phyloP scores from a whole-genome alignment of 2,797 vertebrate genomes.

The Dicrostonyx torquatus region DNA sequence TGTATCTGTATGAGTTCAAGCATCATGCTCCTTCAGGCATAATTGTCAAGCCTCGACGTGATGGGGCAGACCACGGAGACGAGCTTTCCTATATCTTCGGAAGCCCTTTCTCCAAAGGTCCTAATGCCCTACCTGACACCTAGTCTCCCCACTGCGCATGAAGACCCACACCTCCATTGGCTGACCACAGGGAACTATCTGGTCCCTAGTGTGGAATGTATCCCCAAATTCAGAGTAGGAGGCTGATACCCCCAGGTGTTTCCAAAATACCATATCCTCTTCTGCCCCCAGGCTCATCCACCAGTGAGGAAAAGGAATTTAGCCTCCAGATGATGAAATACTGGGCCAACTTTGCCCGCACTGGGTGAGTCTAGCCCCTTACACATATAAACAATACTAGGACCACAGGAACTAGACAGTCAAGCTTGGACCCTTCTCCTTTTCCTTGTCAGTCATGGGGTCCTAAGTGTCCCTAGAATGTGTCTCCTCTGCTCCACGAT shows the following conservation, averaged over 20 bases:
- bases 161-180: neutral
- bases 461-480: conserved; percentile 14
- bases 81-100: conserved; percentile 88
- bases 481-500: neutral
- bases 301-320: conserved; percentile 84
- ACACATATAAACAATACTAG: neutral
- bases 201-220: neutral
- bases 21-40: conserved; percentile 74
- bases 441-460: neutral
- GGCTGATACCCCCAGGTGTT: neutral
- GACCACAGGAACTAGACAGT: neutral
- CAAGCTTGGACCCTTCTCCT: neutral
- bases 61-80: conserved; percentile 89
- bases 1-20: conserved; percentile 90
- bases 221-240: neutral
- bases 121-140: neutral
- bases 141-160: neutral
- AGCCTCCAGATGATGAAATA: conserved; percentile 89
- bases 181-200: neutral
- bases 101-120: conserved; percentile 86
- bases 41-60: conserved; percentile 83
- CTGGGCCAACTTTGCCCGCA: conserved; percentile 89
- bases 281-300: conserved; percentile 77
- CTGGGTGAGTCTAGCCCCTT: conserved; percentile 83
- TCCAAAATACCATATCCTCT: conserved; percentile 13